phyloP scores from a whole-genome alignment of 2,113 vertebrate genomes.

The Chaetodon auriga region DNA sequence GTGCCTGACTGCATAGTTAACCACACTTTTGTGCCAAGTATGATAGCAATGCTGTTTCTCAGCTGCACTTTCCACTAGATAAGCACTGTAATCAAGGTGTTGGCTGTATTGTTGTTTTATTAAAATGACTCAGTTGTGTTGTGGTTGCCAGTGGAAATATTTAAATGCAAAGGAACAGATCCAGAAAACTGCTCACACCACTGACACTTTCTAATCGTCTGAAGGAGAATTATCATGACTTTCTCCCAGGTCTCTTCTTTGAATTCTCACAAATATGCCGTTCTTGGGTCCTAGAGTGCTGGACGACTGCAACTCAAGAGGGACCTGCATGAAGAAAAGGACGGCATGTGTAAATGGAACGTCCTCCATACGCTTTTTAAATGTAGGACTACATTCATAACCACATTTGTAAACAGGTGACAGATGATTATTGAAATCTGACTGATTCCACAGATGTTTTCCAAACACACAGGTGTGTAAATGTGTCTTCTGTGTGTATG shows the following conservation, averaged over 20 bases:
- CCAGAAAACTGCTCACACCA: not conserved
- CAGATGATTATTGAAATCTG: not conserved
- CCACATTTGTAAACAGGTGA: not conserved
- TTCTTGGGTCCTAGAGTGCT: slow-evolving; percentile 91
- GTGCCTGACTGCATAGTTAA: not conserved
- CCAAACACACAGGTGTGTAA: not conserved
- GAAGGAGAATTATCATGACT: not conserved
- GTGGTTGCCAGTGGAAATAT: not conserved
- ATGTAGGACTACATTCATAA: not conserved
- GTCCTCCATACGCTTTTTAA: not conserved
- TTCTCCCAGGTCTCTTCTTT: slow-evolving; percentile 52
- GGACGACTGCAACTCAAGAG: slow-evolving; percentile 90
- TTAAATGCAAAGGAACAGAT: not conserved
- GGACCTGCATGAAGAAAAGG: slow-evolving; percentile 85
- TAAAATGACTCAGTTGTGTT: not conserved
- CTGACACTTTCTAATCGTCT: not conserved
- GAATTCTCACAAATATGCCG: slow-evolving; percentile 89
- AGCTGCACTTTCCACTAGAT: not conserved
- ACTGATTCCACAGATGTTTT: too few species aligned
- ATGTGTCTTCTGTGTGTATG: not conserved
- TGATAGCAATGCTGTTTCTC: not conserved
- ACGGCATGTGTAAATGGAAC: not conserved
- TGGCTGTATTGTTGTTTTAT: not conserved
- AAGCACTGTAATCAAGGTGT: not conserved
- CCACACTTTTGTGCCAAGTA: not conserved